A percentile compares a stretch with the other conserved stretches of the same genome.
Conservation (phyloP, 2,888 invertebrate species). For the Gerris lacustris region DNA sequence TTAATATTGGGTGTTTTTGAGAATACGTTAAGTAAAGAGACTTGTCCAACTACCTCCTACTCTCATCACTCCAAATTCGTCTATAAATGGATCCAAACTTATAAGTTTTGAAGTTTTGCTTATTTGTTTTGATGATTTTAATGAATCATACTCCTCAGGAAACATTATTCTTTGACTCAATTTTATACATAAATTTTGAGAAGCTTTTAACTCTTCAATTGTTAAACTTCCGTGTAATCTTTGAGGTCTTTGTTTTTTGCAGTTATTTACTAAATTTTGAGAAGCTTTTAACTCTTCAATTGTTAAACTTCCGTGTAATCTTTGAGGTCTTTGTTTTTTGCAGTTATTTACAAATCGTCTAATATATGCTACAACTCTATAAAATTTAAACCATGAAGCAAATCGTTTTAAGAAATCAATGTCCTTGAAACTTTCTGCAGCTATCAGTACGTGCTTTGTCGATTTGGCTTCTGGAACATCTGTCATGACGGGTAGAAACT, state of each 20-base stretch:
- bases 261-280: neutral
- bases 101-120: conserved; percentile 16
- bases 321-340: no score
- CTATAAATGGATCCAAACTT: conserved; percentile 27
- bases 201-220: neutral
- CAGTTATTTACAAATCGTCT: neutral
- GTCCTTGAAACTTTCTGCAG: fast-evolving
- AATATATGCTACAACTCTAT: neutral
- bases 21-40: conserved; percentile 25
- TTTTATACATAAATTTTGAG: neutral
- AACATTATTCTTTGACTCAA: neutral
- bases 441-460: no score
- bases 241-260: no score
- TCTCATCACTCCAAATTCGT: conserved; percentile 31
- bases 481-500: neutral
- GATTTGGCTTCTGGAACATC: neutral
- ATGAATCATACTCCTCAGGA: neutral
- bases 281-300: neutral
- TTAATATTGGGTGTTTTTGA: conserved; percentile 30
- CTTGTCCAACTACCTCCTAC: conserved; percentile 24
- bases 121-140: neutral
- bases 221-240: no score
- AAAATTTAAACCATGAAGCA: neutral
- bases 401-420: neutral
- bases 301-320: no score